Base-by-base conservation (phyloP, 2,113 vertebrate species). In the Cinclus cinclus region DNA sequence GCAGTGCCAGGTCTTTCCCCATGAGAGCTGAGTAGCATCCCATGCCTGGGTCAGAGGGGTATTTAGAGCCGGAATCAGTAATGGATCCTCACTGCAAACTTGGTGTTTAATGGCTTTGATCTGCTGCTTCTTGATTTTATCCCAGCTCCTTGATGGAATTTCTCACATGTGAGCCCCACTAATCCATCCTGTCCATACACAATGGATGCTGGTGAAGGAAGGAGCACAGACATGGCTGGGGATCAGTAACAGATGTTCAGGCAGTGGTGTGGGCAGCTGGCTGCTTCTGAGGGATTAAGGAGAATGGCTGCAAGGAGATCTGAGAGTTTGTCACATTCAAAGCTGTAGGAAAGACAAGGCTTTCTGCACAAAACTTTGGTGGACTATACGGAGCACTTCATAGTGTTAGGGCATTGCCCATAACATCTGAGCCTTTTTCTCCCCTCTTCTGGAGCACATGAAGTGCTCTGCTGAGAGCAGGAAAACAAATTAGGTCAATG, bases 401-500 rank as follows among this genome's bases (percentile, higher is more conserved):
- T 2, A 77, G 52, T 12, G 49, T 50, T 64, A 75, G 65, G 60
- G 55, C 64, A 28, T 9, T 73, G 79, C 65, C 59, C 6, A 4
- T 21, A 69, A 70, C 23, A 86, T 35, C 41, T 60, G 60, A 69
- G 49, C 41, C 46, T 86, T 87, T 83, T 55, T n/a, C 46, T 88
- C 30, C 20, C 5, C 28, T 85, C 50, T 81, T 85, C 90, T 91
- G 59, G 73, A 91, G 55, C 60, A 75, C 65, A n/a, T 21, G 50
- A 95, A 94, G 64, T 52, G 39, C 92, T 89, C 79, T 75, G 22
- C 68, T 93, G 83, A 46, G 9, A 95, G n/a, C 50, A 93, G 74
- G 75, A 87, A 96, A 96, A 92, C 79, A 95, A 93, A 95, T 92
- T 89, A 94, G 95, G 97, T 96, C 93, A 91, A 9, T 95, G 95